Evolutionary conservation across 2,113 vertebrate species (phyloP), one percentile per base, ranked within the genome.

Genomic region (Notothenia rossii): DNA sequence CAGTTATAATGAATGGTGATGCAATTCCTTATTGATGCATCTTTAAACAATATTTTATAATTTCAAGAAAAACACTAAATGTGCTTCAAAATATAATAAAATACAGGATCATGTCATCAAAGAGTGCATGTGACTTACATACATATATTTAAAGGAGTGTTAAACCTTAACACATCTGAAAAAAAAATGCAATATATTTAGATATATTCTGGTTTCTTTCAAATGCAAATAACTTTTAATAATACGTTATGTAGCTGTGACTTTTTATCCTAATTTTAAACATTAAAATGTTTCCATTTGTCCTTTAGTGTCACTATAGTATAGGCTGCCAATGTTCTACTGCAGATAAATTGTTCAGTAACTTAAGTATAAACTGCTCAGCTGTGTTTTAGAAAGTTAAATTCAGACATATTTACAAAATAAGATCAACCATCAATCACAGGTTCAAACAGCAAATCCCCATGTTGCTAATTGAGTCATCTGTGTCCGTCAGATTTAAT

Each of bases 401-500:
- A 17, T 13, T n/a, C 40, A 12, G 20, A 10, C 48, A 61, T 22
- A 55, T 81, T 78, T 40, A 25, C 3, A 40, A 74, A 10, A 7
- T 56, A 60, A 72, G 40, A 65, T 62, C 33, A 71, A 20, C 4
- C 65, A 68, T 82, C 81, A 79, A 40, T 82, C 68, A 82, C 22
- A 1, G 22, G 79, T 40, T 55, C 36, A 76, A 53, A 33, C 45
- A 53, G 45, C 46, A 45, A 74, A 71, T 65, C 72, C 17, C 58
- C 22, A 14, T 12, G 17, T 22, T 10, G 22, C 55, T 66, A 62
- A 84, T 73, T 69, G 49, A 75, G 46, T 59, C 20, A 1, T 75
- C 40, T 86, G 73, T 22, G 58, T 77, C 60, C 78, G 71, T 76
- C 89, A 78, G 53, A 3, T 62, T 18, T 60, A 29, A 64, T 70